phyloP scores from a whole-genome alignment of 2,797 vertebrate species.

The Octomys mimax region DNA sequence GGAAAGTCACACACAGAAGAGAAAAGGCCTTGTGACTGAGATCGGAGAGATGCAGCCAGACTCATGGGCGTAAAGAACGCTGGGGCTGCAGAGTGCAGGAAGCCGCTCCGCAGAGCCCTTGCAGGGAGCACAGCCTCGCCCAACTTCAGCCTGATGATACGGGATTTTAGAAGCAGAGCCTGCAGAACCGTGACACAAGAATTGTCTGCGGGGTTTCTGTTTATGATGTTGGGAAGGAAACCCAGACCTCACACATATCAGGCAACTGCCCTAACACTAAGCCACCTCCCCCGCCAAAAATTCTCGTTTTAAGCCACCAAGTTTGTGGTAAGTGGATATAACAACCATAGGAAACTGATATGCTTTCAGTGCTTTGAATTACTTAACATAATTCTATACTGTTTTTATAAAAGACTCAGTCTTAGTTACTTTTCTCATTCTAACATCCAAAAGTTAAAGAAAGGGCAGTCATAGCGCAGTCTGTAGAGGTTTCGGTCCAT shows the following conservation, averaged over 20 bases:
- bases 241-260: not conserved
- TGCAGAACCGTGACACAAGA: not conserved
- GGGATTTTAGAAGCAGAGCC: not conserved
- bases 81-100: not conserved
- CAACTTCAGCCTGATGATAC: not conserved
- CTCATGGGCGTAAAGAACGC: not conserved
- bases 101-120: not conserved
- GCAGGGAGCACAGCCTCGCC: not conserved
- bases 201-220: not conserved
- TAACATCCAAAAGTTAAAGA: not conserved
- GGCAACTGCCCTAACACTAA: not conserved
- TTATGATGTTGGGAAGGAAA: not conserved
- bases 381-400: conserved; percentile 1
- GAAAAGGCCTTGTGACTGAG: not conserved
- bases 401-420: conserved; percentile 12
- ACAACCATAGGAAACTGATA: not conserved
- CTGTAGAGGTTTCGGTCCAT: not conserved
- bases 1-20: too few relatives aligned
- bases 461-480: not conserved
- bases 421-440: not conserved
- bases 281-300: not conserved
- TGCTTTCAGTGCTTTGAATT: conserved; percentile 14
- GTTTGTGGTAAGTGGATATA: not conserved
- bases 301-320: conserved; percentile 18
- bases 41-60: not conserved